Evolutionary conservation across 64 coral and sea anemone genomes (phyloP).

Genomic region (Catalaphyllia jardinei): DNA sequence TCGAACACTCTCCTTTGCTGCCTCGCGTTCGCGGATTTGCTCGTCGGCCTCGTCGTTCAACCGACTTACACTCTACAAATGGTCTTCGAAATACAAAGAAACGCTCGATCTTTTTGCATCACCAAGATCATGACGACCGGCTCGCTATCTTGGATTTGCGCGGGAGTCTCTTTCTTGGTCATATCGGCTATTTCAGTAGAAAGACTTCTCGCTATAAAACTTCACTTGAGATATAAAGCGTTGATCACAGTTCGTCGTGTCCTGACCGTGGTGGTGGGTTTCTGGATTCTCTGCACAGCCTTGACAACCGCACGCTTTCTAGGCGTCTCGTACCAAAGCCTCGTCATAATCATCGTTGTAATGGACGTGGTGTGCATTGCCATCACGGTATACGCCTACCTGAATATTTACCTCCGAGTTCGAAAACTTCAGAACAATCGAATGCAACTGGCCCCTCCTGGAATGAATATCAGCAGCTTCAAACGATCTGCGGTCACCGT

Average conservation of each 20-base stretch:
- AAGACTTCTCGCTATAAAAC: conserved; percentile 41
- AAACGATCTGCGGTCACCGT: conserved; percentile 26
- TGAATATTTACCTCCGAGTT: conserved; percentile 43
- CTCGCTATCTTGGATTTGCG: conserved; percentile 60
- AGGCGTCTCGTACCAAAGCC: conserved; percentile 38
- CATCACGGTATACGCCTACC: conserved; percentile 26
- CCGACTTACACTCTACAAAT: conserved; percentile 55
- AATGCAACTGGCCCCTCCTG: neutral
- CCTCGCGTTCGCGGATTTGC: conserved; percentile 62
- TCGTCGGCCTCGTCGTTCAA: conserved; percentile 45
- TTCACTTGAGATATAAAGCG: conserved; percentile 53
- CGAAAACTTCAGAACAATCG: conserved; percentile 4
- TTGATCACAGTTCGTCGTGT: conserved; percentile 41
- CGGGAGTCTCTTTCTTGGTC: conserved; percentile 51
- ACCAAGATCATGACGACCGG: conserved; percentile 33
- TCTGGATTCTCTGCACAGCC: conserved; percentile 45
- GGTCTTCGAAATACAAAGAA: conserved; percentile 54
- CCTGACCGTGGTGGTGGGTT: neutral
- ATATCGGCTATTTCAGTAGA: conserved; percentile 63
- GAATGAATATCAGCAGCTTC: neutral
- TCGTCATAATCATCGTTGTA: conserved; percentile 42
- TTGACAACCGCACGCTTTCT: conserved; percentile 42
- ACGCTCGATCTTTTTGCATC: conserved; percentile 20
- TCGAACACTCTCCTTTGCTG: conserved; percentile 74
- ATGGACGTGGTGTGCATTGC: conserved; percentile 16